Base-by-base conservation (phyloP, 2,797 vertebrate species). In the Chaetodon trifasciatus region DNA sequence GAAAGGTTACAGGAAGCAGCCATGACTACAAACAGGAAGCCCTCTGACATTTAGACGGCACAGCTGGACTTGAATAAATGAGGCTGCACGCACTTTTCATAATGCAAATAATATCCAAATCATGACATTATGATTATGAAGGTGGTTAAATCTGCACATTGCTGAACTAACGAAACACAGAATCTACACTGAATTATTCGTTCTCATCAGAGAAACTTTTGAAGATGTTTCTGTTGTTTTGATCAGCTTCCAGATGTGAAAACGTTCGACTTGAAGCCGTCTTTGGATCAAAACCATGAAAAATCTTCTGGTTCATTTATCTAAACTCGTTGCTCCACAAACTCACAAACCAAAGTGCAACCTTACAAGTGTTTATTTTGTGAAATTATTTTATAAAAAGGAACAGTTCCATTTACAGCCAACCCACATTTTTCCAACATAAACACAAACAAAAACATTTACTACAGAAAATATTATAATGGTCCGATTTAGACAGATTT, bases 291-390 rank as follows among this genome's bases (percentile, higher is more conserved):
- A 47, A 47, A 39, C 2, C 6, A 5, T 8, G 28, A n/a, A 7
- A 24, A 3, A 52, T 17, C 2, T 16, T 53, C 40, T 2, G 5
- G 5, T 39, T 5, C 8, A 16, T n/a, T 37, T 9, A 23, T 37
- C 11, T 8, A 1, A 32, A 24, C 15, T 1, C 53, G n/a, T 58
- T 24, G 19, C 24, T 37, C 12, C 39, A 78, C 13, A 81, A 24
- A 87, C 32, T 82, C 72, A 74, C 12, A 81, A 72, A 78, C 13
- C 77, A 52, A 47, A 24, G n/a, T 66, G 32, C 4, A 58, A 71
- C 56, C n/a, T 86, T 68, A 37, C 11, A 83, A 17, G 40, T 70
- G 57, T 95, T 94, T 92, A 93, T 93, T 94, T 89, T 63, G 76
- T 85, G 56, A 90, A 88, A 91, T 84, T 75, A 85, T 85, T 79